These are phyloP conservation scores for Eurystomus gularis DNA, from an alignment of 2,113 vertebrate genomes.

Conservation along the genomic window DNA sequence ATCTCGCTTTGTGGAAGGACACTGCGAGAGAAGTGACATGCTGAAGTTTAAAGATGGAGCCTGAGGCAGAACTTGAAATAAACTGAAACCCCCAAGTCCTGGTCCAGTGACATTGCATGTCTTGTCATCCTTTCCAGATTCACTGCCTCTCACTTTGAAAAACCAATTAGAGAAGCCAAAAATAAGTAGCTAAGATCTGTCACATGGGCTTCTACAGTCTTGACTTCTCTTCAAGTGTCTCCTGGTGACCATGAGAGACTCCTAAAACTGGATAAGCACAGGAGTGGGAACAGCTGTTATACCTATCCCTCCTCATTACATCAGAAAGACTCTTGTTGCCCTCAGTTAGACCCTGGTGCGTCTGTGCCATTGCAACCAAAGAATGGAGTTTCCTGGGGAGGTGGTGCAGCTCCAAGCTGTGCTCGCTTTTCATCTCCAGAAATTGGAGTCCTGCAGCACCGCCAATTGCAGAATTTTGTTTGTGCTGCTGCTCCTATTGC, in stretches of 20 bases:
- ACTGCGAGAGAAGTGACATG: neutral
- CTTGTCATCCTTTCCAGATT: neutral
- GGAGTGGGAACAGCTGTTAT: neutral
- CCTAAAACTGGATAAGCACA: neutral
- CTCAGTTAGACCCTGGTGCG: neutral
- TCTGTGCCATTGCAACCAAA: neutral
- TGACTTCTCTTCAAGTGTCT: neutral
- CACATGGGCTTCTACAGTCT: fast-evolving
- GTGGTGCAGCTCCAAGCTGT: neutral
- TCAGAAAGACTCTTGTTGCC: neutral
- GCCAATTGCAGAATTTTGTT: fast-evolving
- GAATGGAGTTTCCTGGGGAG: neutral
- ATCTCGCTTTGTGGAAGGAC: neutral
- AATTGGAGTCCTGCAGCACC: neutral
- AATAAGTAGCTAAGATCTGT: neutral
- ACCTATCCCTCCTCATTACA: fast-evolving
- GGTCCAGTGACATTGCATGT: neutral
- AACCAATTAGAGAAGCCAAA: neutral
- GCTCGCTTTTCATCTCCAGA: neutral
- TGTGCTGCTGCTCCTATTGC: neutral
- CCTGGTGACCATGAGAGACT: neutral
- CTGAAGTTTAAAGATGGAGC: neutral
- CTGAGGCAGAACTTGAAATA: neutral
- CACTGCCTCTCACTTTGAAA: neutral
- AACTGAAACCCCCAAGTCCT: neutral